Conservation (phyloP, 2,797 vertebrate genomes). For the Adelosebastes latens region DNA sequence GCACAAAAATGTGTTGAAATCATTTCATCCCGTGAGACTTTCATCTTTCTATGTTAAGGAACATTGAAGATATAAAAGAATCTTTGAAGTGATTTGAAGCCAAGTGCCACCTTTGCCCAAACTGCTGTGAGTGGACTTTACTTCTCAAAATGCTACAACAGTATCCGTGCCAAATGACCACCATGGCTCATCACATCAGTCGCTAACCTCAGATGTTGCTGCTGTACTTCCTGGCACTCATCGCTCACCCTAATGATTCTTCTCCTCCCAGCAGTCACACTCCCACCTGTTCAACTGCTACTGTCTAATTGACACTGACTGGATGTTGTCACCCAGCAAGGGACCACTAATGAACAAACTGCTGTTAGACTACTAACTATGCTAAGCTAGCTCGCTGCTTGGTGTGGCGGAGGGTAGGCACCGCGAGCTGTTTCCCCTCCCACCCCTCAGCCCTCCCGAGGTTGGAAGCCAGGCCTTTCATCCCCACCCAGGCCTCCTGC, state of each 20-base stretch:
- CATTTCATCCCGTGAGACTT: neutral
- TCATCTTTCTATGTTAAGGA: neutral
- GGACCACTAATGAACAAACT: constrained; percentile 75
- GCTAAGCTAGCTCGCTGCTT: constrained; percentile 43
- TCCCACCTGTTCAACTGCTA: constrained; percentile 69
- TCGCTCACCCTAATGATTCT: constrained; percentile 57
- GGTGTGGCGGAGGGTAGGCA: constrained; percentile 45
- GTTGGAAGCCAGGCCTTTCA: constrained; percentile 75
- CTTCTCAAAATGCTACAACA: neutral
- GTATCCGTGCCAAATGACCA: neutral
- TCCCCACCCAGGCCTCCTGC: constrained; percentile 69
- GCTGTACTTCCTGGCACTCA: constrained; percentile 37
- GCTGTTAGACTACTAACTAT: constrained; percentile 63
- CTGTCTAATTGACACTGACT: constrained; percentile 74
- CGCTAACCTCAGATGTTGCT: constrained; percentile 25
- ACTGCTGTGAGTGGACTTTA: neutral
- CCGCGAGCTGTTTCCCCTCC: constrained; percentile 64
- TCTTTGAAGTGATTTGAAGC: neutral
- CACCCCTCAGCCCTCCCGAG: constrained; percentile 41
- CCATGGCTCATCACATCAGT: constrained; percentile 7
- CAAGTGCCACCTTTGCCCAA: neutral
- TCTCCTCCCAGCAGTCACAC: constrained; percentile 54
- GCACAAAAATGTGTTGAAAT: neutral
- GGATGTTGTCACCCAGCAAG: constrained; percentile 71
- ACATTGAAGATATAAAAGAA: neutral